These are phyloP conservation scores for Holothuria glaberrima DNA, from an alignment of 35 echinoderm and acorn worm genomes.

Conservation along the genomic window DNA sequence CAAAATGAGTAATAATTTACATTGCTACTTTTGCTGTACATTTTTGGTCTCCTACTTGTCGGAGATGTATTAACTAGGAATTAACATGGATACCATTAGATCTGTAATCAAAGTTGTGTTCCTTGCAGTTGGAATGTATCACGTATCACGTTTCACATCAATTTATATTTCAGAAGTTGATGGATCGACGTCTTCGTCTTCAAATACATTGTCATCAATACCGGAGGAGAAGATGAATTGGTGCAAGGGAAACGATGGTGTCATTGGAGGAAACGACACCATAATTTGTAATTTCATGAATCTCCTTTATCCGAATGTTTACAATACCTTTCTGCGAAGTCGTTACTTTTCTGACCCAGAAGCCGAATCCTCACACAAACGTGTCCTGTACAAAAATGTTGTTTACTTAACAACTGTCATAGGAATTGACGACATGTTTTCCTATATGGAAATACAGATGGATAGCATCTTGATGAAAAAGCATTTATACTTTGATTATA, in stretches of 20 bases:
- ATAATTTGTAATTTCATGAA: conserved; percentile 1
- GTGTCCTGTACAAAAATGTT: background rate
- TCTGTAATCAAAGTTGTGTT: no score
- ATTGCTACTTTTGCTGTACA: no score
- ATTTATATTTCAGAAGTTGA: no score
- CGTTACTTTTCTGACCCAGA: background rate
- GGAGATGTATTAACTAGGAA: no score
- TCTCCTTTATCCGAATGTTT: background rate
- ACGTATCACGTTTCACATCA: no score
- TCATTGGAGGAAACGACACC: no score
- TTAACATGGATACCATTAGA: no score
- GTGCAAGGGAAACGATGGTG: background rate
- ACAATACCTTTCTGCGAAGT: background rate
- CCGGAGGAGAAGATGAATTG: background rate
- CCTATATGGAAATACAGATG: background rate
- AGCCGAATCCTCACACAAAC: background rate
- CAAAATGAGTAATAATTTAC: no score
- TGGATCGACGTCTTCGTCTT: no score
- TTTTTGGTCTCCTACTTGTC: no score
- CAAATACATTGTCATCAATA: background rate
- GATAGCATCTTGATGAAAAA: background rate
- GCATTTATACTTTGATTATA: background rate
- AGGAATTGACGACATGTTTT: background rate
- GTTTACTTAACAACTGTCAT: background rate
- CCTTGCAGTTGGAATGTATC: no score